phyloP scores from a whole-genome alignment of 2,113 vertebrate species.

The Mandrillus leucophaeus region DNA sequence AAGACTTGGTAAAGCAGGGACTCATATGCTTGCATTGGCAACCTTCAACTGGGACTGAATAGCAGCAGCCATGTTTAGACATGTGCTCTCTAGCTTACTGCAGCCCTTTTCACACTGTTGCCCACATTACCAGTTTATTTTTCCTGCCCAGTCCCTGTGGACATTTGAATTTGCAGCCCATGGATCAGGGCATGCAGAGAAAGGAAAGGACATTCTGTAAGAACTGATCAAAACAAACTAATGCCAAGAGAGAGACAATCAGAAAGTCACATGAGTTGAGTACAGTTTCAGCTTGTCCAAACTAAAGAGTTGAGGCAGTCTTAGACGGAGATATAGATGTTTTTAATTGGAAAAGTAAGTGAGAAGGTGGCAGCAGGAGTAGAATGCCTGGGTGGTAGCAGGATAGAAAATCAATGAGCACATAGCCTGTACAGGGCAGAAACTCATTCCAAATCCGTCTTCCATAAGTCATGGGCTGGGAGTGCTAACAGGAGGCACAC shows the following conservation, averaged over 20 bases:
- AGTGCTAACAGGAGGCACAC: constrained; percentile 41
- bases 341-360: neutral
- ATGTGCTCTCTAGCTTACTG: neutral
- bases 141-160: neutral
- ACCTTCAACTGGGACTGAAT: neutral
- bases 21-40: neutral
- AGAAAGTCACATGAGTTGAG: neutral
- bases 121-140: neutral
- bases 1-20: neutral
- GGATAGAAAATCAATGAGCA: neutral
- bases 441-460: neutral
- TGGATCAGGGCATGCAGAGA: neutral
- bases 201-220: neutral
- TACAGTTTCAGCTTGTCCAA: neutral
- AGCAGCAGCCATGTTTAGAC: neutral
- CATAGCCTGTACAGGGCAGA: neutral
- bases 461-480: neutral
- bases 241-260: neutral
- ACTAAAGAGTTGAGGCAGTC: neutral
- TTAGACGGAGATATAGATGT: neutral
- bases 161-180: neutral
- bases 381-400: neutral
- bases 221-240: neutral
- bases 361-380: neutral
- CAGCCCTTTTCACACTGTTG: fast-evolving